These are phyloP conservation scores for Chlamydotis undulata DNA, from an alignment of 2,113 vertebrate species.

Conservation along the genomic window DNA sequence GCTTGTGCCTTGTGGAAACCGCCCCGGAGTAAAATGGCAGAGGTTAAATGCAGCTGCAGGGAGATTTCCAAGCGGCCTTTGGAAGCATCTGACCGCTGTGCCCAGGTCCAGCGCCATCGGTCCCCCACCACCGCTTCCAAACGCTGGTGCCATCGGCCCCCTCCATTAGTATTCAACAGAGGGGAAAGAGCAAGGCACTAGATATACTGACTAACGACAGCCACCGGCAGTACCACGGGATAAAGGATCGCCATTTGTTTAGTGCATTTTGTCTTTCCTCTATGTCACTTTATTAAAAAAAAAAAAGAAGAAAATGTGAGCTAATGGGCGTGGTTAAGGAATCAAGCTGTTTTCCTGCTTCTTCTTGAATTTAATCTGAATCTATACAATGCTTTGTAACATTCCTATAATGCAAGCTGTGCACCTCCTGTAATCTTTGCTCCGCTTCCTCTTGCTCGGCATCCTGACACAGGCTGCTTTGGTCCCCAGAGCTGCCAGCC, in stretches of 20 bases:
- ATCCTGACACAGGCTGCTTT: background rate
- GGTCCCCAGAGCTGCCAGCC: background rate
- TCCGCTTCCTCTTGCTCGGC: background rate
- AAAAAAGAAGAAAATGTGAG: background rate
- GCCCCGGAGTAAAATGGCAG: fast-evolving
- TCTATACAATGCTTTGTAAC: background rate
- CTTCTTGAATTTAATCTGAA: background rate
- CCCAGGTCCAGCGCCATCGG: background rate
- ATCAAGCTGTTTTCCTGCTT: background rate
- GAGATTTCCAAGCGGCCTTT: background rate
- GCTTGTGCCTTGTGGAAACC: fast-evolving
- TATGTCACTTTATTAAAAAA: background rate
- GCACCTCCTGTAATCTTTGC: background rate
- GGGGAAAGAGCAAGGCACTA: background rate
- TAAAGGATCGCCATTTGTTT: background rate
- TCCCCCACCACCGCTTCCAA: background rate
- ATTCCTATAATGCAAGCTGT: background rate
- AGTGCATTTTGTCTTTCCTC: background rate
- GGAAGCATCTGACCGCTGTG: background rate
- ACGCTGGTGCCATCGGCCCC: background rate
- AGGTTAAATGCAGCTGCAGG: background rate
- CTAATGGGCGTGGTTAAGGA: background rate
- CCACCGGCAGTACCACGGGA: background rate
- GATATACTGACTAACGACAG: slow-evolving; percentile 7
- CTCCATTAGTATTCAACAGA: slow-evolving; percentile 39